phyloP scores from a whole-genome alignment of 2,797 vertebrate genomes.

The Chelon auratus region DNA sequence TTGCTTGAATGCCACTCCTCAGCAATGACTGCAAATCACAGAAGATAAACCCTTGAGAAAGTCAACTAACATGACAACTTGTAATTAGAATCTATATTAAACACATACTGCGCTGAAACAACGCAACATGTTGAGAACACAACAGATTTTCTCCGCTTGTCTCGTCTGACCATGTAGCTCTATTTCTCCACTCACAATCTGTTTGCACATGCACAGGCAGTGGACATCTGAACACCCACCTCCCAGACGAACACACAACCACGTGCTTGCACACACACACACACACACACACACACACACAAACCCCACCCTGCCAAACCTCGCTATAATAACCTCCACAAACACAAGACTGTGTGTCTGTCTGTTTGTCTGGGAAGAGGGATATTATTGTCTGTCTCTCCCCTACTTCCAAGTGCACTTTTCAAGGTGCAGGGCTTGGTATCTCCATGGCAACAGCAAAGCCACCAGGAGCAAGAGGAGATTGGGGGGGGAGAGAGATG shows the following conservation, averaged over 20 bases:
- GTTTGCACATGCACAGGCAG: constrained; percentile 72
- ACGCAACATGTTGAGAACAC: constrained; percentile 32
- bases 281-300: constrained; percentile 7
- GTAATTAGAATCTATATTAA: constrained; percentile 35
- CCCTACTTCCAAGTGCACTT: constrained; percentile 81
- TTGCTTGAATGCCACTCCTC: constrained; percentile 19
- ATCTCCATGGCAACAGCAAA: constrained; percentile 86
- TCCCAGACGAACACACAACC: constrained; percentile 53
- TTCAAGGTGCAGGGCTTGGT: constrained; percentile 87
- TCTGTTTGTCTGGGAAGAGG: constrained; percentile 73
- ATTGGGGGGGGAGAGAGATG: constrained; percentile 26
- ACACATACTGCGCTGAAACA: constrained; percentile 4
- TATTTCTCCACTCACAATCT: constrained; percentile 72
- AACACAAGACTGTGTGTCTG: constrained; percentile 60
- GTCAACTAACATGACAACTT: constrained; percentile 29
- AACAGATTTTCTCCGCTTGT: constrained; percentile 64
- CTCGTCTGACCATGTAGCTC: constrained; percentile 61
- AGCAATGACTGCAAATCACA: constrained; percentile 17
- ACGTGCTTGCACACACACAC: constrained; percentile 24
- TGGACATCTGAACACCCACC: constrained; percentile 72
- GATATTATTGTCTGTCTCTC: constrained; percentile 80
- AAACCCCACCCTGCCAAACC: constrained; percentile 46
- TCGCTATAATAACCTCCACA: constrained; percentile 73
- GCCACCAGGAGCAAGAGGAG: constrained; percentile 70
- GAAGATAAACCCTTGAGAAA: constrained; percentile 8